A percentile compares a stretch with the other conserved stretches of the same genome.
phyloP scores from a whole-genome alignment of 92 coral and sea anemone species.

The Palythoa grandis region DNA sequence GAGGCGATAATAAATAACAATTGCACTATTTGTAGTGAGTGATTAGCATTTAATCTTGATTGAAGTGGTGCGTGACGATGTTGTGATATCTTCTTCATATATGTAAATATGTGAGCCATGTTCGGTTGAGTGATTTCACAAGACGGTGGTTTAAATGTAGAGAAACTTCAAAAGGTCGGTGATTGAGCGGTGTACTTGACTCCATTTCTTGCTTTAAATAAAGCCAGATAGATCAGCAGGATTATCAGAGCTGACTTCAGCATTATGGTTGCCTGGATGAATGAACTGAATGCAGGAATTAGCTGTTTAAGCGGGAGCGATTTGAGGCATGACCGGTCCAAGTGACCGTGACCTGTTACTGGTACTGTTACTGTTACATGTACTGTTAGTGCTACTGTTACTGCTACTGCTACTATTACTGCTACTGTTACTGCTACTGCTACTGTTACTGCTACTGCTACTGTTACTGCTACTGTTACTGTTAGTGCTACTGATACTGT shows the following conservation, averaged over 20 bases:
- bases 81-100: neutral
- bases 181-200: conserved; percentile 5
- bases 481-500: too few species aligned
- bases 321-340: neutral
- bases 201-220: conserved; percentile 25
- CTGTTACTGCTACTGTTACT: too few species aligned
- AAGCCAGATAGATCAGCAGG: conserved; percentile 6
- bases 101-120: conserved; percentile 16
- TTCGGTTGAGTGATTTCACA: conserved; percentile 34
- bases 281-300: neutral
- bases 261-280: conserved; percentile 20
- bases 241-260: conserved; percentile 20
- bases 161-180: conserved; percentile 19
- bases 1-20: too few species aligned
- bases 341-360: neutral
- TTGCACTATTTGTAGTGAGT: too few species aligned
- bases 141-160: conserved; percentile 24
- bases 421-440: too few species aligned
- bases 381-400: too few species aligned
- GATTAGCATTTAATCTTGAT: too few species aligned
- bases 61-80: neutral
- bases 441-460: too few species aligned
- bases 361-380: too few species aligned
- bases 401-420: too few species aligned
- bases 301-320: conserved; percentile 14